Conservation (phyloP, 2,113 vertebrate genomes). For the Pristiophorus japonicus region DNA sequence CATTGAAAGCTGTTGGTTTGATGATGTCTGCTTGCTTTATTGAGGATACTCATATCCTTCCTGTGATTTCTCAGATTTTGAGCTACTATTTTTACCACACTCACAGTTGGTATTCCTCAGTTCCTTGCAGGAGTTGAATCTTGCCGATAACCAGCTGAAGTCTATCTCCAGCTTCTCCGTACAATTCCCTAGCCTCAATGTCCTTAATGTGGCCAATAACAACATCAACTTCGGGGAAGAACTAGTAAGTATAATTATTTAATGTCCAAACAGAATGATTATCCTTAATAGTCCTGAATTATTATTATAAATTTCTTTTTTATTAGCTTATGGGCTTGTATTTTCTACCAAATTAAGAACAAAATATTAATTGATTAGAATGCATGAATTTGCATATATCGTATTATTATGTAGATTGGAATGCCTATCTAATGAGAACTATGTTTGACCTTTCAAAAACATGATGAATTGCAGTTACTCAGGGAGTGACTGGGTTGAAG, state of each 20-base stretch:
- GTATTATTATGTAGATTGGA: not conserved
- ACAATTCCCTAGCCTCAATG: constrained; percentile 12
- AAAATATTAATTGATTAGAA: not conserved
- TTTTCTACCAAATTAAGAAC: not conserved
- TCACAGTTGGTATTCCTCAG: constrained; percentile 11
- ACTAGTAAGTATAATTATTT: constrained; percentile 10
- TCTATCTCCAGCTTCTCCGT: constrained; percentile 17
- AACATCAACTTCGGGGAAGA: not conserved
- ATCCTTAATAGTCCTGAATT: not conserved
- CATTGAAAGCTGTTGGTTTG: constrained; percentile 1
- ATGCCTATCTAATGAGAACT: not conserved
- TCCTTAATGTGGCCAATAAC: constrained; percentile 11
- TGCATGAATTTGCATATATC: not conserved
- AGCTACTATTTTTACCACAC: not conserved
- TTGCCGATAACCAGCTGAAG: constrained; percentile 23
- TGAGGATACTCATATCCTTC: not conserved
- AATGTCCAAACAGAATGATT: not conserved
- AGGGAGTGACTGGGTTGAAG: not conserved
- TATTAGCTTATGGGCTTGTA: not conserved
- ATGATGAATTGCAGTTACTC: not conserved
- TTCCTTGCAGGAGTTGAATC: constrained; percentile 35
- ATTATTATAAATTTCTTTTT: not conserved
- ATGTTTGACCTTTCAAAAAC: not conserved
- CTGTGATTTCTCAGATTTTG: not conserved
- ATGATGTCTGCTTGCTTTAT: not conserved